Percentiles rank a stretch among this genome's conserved stretches.
Evolutionary conservation across 2,113 vertebrate species (phyloP).

Genomic region (Pogona vitticeps): DNA sequence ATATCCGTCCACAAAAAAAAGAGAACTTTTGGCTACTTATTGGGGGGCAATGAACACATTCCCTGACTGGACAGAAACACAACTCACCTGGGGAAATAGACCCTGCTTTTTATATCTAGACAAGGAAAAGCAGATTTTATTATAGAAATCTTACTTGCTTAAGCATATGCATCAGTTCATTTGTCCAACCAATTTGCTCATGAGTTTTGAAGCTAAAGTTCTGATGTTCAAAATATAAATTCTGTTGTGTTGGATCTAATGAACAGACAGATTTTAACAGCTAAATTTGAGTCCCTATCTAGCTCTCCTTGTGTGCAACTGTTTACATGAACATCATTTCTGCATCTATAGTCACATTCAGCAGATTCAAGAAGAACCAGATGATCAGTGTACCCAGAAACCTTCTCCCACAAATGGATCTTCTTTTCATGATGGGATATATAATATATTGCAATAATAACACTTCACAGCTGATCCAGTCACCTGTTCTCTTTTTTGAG

Average conservation of each 20-base stretch:
- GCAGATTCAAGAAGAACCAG: too few relatives aligned
- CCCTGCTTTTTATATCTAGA: constrained; percentile 6
- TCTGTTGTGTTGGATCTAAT: neutral
- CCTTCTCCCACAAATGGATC: too few relatives aligned
- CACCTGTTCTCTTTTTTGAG: too few relatives aligned
- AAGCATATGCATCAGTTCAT: neutral
- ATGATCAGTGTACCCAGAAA: too few relatives aligned
- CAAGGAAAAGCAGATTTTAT: neutral
- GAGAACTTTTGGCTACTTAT: too few relatives aligned
- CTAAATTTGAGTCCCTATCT: neutral
- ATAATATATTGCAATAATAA: too few relatives aligned
- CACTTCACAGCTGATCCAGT: too few relatives aligned
- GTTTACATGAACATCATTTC: neutral
- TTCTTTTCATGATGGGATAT: too few relatives aligned
- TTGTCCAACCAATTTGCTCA: neutral
- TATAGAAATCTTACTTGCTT: neutral
- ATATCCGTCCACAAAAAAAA: too few relatives aligned
- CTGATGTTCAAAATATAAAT: neutral
- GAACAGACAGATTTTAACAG: neutral
- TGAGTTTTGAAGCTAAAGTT: neutral
- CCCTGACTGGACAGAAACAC: constrained; percentile 21
- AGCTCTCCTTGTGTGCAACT: neutral
- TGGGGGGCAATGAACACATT: constrained; percentile 31
- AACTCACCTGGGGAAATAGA: neutral
- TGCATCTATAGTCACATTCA: neutral